Conservation (phyloP, 2,113 vertebrate genomes). For the Nothoprocta perdicaria region DNA sequence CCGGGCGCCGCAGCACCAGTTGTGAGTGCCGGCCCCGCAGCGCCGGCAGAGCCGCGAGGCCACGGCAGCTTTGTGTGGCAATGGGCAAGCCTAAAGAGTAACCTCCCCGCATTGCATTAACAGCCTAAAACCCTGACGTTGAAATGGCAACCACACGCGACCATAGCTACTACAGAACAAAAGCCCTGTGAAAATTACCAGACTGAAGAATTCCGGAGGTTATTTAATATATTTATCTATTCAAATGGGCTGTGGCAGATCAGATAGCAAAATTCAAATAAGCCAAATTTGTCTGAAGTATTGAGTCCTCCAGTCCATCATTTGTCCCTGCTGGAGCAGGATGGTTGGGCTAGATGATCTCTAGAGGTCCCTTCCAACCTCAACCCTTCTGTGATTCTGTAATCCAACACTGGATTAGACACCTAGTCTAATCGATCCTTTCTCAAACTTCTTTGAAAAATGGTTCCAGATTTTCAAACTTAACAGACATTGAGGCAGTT, state of each 20-base stretch:
- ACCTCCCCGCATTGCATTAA: not conserved
- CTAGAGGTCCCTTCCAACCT: too few species aligned
- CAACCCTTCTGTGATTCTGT: not conserved
- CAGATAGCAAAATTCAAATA: slow-evolving; percentile 17
- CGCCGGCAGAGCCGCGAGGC: too few species aligned
- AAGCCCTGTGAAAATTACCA: slow-evolving; percentile 10
- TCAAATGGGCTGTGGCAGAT: slow-evolving; percentile 26
- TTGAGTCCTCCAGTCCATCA: not conserved
- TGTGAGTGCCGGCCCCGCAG: too few species aligned
- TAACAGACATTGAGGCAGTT: not conserved
- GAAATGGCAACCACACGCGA: not conserved
- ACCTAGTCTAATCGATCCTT: slow-evolving; percentile 21
- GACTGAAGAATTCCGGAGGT: not conserved
- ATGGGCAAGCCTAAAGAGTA: slow-evolving; percentile 12
- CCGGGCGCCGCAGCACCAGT: too few species aligned
- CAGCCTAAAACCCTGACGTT: not conserved
- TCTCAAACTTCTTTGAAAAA: slow-evolving; percentile 39
- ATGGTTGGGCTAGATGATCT: too few species aligned
- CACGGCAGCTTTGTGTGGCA: not conserved
- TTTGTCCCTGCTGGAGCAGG: too few species aligned
- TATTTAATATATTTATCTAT: slow-evolving; percentile 16
- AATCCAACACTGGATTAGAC: not conserved
- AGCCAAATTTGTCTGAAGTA: slow-evolving; percentile 36
- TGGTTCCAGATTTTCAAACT: not conserved
- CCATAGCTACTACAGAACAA: not conserved